Evolutionary conservation across 2,888 invertebrate species (phyloP), one percentile per base, ranked within the genome.

Genomic region (Busseola fusca): DNA sequence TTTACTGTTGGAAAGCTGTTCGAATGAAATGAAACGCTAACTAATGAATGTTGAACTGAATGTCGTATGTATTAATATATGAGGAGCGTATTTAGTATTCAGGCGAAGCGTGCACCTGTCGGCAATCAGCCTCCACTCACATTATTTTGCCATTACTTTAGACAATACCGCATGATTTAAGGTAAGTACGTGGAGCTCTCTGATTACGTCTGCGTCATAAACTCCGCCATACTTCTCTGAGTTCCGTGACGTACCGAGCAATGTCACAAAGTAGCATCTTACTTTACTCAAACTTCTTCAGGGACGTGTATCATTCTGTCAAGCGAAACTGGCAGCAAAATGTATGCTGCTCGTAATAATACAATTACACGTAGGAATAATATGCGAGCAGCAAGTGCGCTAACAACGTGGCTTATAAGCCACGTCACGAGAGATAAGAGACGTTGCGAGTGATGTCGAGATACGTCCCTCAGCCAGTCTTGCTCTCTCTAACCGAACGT

Each of bases 71-170:
- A 88, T 87, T 84, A 85, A 82, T 84, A 83, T 76, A 82, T 76
- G 65, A 62, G 63, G 81, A 80, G 56, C 80, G 85, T 88, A 90
- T 88, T 92, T 91, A 88, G 88, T 90, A 92, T 92, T 92, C 91
- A 88, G 87, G 83, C 82, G 85, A 88, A 85, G 88, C 85, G 87
- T 86, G 86, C 92, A 91, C 90, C 91, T 91, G 92, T 89, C 86
- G 87, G 90, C 91, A 92, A 92, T 92, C 91, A 91, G 88, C 87
- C 89, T 81, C 85, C 83, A 85, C 87, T 89, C 87, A 87, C 89
- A 91, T 92, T 91, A 92, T 90, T 91, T 91, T 88, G 87, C 88
- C 89, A 91, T 92, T 92, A 91, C 87, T 85, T 85, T 84, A 91
- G 90, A 91, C 92, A 91, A 89, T 90, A 89, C 87, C 86, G 87